Conservation (phyloP, 1,140 invertebrate genomes). For the Dryas iulia region DNA sequence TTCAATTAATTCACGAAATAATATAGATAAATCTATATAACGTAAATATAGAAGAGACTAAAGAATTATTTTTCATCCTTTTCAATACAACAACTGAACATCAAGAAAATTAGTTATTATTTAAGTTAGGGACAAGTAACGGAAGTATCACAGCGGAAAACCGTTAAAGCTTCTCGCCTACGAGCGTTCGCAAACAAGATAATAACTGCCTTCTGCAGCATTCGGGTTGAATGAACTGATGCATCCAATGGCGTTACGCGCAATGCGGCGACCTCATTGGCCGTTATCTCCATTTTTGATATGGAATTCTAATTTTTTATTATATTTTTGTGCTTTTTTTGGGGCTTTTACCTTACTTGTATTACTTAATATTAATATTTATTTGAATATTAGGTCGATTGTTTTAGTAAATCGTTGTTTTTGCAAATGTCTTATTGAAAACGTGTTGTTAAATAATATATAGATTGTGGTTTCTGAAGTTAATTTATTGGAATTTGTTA, state of each 20-base stretch:
- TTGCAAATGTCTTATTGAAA: no score
- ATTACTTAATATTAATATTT: not conserved
- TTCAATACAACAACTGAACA: not conserved
- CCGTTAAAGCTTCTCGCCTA: constrained; percentile 8
- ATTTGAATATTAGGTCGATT: no score
- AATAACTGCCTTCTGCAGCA: constrained; percentile 18
- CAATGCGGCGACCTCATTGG: constrained; percentile 58
- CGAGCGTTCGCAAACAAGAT: constrained; percentile 12
- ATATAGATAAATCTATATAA: no score
- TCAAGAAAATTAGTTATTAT: not conserved
- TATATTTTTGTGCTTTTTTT: not conserved
- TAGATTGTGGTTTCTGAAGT: no score
- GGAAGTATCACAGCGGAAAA: constrained; percentile 12
- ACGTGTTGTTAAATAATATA: no score
- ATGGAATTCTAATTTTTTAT: constrained; percentile 12
- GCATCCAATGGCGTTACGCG: constrained; percentile 39
- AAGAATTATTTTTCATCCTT: no score
- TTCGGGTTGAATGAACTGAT: constrained; percentile 35
- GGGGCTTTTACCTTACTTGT: no score
- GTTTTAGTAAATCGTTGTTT: no score
- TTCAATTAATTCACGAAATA: no score
- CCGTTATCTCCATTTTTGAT: constrained; percentile 16
- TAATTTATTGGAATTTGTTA: no score
- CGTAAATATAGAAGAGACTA: no score
- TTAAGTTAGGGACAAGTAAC: not conserved